Conservation (phyloP, 92 coral and sea anemone genomes). For the Palythoa heliodiscus region DNA sequence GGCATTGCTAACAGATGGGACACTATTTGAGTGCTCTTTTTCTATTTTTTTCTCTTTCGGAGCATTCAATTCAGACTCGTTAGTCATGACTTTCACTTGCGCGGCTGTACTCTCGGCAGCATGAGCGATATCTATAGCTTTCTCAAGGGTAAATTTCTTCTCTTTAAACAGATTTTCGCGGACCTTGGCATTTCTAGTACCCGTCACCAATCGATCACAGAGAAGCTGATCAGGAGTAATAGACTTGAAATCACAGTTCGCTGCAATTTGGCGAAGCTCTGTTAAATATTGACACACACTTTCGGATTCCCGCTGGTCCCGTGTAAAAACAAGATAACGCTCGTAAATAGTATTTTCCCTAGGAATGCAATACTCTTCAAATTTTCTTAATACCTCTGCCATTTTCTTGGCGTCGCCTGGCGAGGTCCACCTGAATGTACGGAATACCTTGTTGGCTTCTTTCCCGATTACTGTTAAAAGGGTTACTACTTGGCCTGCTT, state of each 20-base stretch:
- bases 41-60: background rate
- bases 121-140: constrained; percentile 48
- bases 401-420: constrained; percentile 51
- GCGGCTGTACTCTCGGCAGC: constrained; percentile 50
- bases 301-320: constrained; percentile 53
- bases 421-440: constrained; percentile 35
- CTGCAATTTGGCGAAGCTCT: constrained; percentile 53
- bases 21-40: constrained; percentile 32
- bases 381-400: constrained; percentile 38
- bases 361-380: constrained; percentile 45
- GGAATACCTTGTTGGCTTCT: constrained; percentile 49
- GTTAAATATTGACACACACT: constrained; percentile 52
- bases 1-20: too few species aligned
- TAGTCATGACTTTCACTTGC: constrained; percentile 10
- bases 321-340: constrained; percentile 37
- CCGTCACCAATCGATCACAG: constrained; percentile 52
- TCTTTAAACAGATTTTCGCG: constrained; percentile 54
- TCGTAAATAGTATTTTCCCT: constrained; percentile 54
- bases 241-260: constrained; percentile 55
- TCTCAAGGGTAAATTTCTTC: constrained; percentile 43
- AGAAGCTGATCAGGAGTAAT: constrained; percentile 55
- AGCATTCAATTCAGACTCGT: constrained; percentile 31
- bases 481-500: constrained; percentile 48
- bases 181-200: constrained; percentile 47
- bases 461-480: constrained; percentile 50